A percentile compares a stretch with the other conserved stretches of the same genome.
Evolutionary conservation across 2,888 invertebrate genomes (phyloP).

Genomic region (Macaria notata): DNA sequence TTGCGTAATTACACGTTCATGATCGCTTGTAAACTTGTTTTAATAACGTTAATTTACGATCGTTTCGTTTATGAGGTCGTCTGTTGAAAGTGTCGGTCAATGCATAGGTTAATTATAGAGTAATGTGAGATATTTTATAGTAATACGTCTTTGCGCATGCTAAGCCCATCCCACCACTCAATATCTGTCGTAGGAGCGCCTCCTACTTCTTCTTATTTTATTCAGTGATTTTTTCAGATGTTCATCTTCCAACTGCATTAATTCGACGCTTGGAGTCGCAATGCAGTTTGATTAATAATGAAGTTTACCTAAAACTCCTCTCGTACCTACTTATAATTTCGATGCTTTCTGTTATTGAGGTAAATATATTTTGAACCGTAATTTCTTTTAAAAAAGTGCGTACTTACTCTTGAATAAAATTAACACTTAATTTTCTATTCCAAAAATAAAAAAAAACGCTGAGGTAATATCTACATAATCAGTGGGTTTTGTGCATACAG

Average conservation of each 20-base stretch:
- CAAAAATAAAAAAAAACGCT: no score
- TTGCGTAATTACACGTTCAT: constrained; percentile 78
- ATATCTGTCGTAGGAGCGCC: constrained; percentile 79
- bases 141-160: constrained; percentile 78
- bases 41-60: constrained; percentile 75
- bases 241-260: constrained; percentile 72
- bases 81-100: constrained; percentile 67
- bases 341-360: no score
- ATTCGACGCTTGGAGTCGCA: constrained; percentile 65
- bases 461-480: no score
- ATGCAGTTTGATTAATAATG: constrained; percentile 78
- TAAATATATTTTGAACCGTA: no score
- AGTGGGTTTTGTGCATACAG: no score
- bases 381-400: no score
- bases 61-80: constrained; percentile 66
- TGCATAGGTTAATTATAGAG: constrained; percentile 63
- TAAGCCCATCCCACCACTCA: constrained; percentile 81
- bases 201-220: constrained; percentile 81
- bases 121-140: constrained; percentile 52
- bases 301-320: constrained; percentile 39
- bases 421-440: no score
- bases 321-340: not conserved
- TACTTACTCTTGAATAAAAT: no score
- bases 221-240: constrained; percentile 70
- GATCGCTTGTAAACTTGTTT: constrained; percentile 76